phyloP scores from a whole-genome alignment of 2,888 invertebrate genomes.

The Calephelis perditalis region DNA sequence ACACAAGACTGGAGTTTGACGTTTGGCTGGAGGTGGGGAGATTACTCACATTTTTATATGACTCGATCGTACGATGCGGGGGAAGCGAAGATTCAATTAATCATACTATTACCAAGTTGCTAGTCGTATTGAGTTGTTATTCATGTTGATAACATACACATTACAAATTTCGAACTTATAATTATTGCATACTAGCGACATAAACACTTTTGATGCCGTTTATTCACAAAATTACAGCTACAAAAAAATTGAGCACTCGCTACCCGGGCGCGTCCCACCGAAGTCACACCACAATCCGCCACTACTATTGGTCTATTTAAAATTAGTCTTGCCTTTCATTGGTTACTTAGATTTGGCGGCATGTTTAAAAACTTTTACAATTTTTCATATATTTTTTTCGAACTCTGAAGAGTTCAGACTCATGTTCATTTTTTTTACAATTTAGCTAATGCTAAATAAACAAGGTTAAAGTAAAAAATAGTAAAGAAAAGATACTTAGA shows the following conservation, averaged over 20 bases:
- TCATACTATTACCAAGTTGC: conserved; percentile 21
- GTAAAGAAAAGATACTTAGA: too few relatives aligned
- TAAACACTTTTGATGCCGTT: not conserved
- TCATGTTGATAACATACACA: conserved; percentile 15
- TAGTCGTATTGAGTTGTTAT: conserved; percentile 17
- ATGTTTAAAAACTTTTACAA: conserved; percentile 36
- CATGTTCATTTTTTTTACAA: too few relatives aligned
- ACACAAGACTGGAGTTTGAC: conserved; percentile 52
- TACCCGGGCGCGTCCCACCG: conserved; percentile 51
- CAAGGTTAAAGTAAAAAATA: too few relatives aligned
- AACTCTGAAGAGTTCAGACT: not conserved
- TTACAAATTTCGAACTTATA: not conserved
- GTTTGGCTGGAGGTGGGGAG: conserved; percentile 69
- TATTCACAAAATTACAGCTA: conserved; percentile 1
- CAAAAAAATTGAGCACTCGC: not conserved
- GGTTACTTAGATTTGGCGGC: conserved; percentile 46
- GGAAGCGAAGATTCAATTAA: conserved; percentile 53
- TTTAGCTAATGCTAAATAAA: too few relatives aligned
- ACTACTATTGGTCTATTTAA: conserved; percentile 52
- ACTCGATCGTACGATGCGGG: conserved; percentile 72
- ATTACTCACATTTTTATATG: conserved; percentile 61
- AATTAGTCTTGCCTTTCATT: conserved; percentile 42
- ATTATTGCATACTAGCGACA: not conserved
- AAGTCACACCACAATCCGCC: conserved; percentile 69
- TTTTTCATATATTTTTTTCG: not conserved